These are phyloP conservation scores for Pyrrhia umbra DNA, from an alignment of 2,888 invertebrate genomes.

Conservation along the genomic window DNA sequence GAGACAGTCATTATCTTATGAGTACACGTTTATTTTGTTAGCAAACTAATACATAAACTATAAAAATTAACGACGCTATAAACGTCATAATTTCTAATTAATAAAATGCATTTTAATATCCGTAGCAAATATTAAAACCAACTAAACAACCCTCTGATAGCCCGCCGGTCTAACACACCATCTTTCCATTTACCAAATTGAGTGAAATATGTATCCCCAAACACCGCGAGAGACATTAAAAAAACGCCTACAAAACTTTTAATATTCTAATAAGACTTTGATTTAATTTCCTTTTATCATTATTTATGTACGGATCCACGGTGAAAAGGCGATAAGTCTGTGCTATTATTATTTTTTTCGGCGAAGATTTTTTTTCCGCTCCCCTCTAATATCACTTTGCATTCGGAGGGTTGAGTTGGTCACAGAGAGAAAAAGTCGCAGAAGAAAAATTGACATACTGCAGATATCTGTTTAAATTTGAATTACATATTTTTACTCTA, in stretches of 20 bases:
- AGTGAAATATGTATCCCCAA: constrained; percentile 88
- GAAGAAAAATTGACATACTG: constrained; percentile 4
- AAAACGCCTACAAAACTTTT: constrained; percentile 87
- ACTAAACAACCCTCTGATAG: constrained; percentile 77
- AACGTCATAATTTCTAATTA: constrained; percentile 75
- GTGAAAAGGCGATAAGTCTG: constrained; percentile 86
- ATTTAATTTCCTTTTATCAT: constrained; percentile 90
- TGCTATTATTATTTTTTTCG: constrained; percentile 82
- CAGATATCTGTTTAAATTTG: neutral
- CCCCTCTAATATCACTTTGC: constrained; percentile 75
- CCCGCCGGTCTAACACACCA: constrained; percentile 71
- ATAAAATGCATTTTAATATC: constrained; percentile 75
- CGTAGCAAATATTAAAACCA: constrained; percentile 71
- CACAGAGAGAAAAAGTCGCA: constrained; percentile 63
- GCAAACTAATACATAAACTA: constrained; percentile 17
- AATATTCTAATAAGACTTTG: constrained; percentile 90
- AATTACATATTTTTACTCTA: constrained; percentile 2
- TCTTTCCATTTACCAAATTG: constrained; percentile 88
- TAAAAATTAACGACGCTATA: constrained; percentile 61
- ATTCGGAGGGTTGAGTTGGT: constrained; percentile 69
- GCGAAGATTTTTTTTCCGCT: constrained; percentile 68
- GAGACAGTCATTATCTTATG: neutral
- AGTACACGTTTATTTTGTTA: neutral
- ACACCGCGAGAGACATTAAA: constrained; percentile 87
- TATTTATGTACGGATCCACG: constrained; percentile 88